phyloP scores from a whole-genome alignment of 2,888 invertebrate species.

The Leptinotarsa juncta region DNA sequence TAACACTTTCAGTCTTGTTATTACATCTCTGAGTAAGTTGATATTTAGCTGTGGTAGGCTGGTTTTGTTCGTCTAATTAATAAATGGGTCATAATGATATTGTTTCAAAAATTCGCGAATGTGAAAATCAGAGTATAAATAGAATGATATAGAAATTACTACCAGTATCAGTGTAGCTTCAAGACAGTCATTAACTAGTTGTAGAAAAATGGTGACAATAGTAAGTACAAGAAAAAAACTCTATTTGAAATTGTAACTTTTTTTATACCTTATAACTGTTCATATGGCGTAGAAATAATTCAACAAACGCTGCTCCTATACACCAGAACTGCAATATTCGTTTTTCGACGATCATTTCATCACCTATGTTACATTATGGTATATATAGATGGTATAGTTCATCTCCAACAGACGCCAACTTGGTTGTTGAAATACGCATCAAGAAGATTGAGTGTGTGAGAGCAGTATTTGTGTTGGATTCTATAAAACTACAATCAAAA shows the following conservation, averaged over 20 bases:
- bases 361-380: no score
- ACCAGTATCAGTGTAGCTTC: background rate
- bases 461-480: no score
- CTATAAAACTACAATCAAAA: no score
- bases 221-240: background rate
- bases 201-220: constrained; percentile 3
- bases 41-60: constrained; percentile 17
- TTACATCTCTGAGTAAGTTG: constrained; percentile 19
- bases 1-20: constrained; percentile 5
- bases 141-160: background rate
- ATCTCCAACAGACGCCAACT: no score
- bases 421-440: no score
- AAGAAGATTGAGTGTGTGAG: no score
- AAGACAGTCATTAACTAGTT: background rate
- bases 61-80: constrained; percentile 23
- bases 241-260: background rate
- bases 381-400: no score
- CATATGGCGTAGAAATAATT: no score
- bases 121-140: background rate
- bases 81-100: constrained; percentile 26
- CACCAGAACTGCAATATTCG: no score
- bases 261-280: background rate
- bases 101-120: constrained; percentile 8
- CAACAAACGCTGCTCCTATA: no score
- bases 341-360: no score